A percentile compares a stretch with the other conserved stretches of the same genome.
Evolutionary conservation across 2,113 vertebrate species (phyloP).

Genomic region (Azemiops feae): DNA sequence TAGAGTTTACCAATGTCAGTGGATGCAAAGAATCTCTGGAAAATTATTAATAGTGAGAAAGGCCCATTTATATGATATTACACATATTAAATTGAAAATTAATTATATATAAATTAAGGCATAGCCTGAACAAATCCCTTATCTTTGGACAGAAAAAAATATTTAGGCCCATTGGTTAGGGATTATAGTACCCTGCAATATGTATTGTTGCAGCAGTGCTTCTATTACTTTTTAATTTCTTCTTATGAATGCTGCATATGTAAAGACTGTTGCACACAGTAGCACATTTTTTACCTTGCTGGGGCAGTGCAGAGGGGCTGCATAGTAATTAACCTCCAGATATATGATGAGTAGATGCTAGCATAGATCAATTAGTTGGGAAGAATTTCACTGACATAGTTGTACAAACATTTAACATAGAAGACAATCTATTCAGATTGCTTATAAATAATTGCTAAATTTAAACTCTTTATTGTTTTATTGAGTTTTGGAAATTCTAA

Average conservation of each 20-base stretch:
- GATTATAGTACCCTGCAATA: fast-evolving
- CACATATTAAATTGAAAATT: not conserved
- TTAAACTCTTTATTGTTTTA: not conserved
- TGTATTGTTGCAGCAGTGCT: not conserved
- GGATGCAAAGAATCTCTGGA: not conserved
- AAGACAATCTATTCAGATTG: fast-evolving
- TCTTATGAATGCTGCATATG: not conserved
- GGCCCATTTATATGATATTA: not conserved
- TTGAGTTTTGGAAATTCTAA: not conserved
- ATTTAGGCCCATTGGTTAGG: not conserved
- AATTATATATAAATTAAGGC: not conserved
- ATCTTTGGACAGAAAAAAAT: not conserved
- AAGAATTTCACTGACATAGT: not conserved
- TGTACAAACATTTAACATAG: not conserved
- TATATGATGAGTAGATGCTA: not conserved
- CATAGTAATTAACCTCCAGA: not conserved
- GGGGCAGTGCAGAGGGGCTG: not conserved
- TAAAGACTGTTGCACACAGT: not conserved
- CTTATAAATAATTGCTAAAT: not conserved
- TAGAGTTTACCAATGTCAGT: not conserved
- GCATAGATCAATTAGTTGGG: not conserved
- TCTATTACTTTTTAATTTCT: not conserved
- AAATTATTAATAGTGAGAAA: not conserved
- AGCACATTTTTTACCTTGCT: not conserved
- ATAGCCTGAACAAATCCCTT: not conserved